Conservation (phyloP, 2,797 vertebrate genomes). For the Argyrosomus regius region DNA sequence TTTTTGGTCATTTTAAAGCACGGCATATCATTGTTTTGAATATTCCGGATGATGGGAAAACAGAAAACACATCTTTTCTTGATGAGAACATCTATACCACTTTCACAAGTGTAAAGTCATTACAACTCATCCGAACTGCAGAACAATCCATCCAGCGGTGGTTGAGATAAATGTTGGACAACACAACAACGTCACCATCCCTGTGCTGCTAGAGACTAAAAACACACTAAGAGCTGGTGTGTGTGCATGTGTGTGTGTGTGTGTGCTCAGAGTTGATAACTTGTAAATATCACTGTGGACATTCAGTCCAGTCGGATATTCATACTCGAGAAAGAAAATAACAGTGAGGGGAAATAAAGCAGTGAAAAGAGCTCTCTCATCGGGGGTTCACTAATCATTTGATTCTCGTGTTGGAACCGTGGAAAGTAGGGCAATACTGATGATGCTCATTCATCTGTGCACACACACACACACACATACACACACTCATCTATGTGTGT, state of each 20-base stretch:
- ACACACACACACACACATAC: neutral
- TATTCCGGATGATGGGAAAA: no score
- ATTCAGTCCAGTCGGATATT: neutral
- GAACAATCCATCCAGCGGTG: neutral
- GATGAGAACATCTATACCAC: no score
- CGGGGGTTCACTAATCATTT: constrained; percentile 24
- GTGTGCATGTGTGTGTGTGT: no score
- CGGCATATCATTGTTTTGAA: no score
- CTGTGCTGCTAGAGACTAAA: no score
- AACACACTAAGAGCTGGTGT: neutral
- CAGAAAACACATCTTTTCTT: no score
- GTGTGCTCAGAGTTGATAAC: neutral
- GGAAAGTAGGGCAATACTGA: constrained; percentile 37
- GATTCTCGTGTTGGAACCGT: neutral
- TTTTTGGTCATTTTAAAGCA: no score
- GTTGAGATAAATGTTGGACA: neutral
- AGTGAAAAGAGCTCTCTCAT: neutral
- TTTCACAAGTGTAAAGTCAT: neutral
- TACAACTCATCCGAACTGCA: neutral
- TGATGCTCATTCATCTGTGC: constrained; percentile 4
- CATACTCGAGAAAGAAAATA: neutral
- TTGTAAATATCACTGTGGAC: neutral
- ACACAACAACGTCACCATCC: no score
- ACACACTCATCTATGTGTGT: neutral
- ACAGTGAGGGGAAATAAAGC: constrained; percentile 1